Evolutionary conservation across 2,888 invertebrate genomes (phyloP), one percentile per base, ranked within the genome.

Genomic region (Sphaeridia pumilis): DNA sequence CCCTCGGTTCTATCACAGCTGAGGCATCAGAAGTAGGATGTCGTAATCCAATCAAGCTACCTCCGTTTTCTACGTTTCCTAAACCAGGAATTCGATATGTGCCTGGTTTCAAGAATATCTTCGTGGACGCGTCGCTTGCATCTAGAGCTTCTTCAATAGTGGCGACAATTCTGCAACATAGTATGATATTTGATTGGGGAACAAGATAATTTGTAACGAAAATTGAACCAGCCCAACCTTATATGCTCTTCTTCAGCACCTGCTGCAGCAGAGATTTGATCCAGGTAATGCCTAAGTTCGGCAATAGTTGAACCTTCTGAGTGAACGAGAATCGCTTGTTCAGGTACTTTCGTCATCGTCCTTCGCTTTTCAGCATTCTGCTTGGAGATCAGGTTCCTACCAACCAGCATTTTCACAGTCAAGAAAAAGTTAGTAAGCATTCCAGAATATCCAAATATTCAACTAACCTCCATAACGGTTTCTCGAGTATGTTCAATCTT

Each of bases 391-490:
- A n/a, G n/a, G n/a, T n/a, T n/a, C n/a, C n/a, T n/a, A n/a, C n/a
- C n/a, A n/a, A n/a, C n/a, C n/a, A n/a, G n/a, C n/a, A n/a, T n/a
- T n/a, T n/a, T n/a, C n/a, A n/a, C n/a, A n/a, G n/a, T n/a, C n/a
- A n/a, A n/a, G n/a, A n/a, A n/a, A n/a, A n/a, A n/a, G n/a, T n/a
- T n/a, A n/a, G n/a, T n/a, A n/a, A n/a, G n/a, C 31, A 14, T 14
- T 31, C 14, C 7, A 31, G 31, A 31, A 31, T 14, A 31, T 31
- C 38, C 20, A 17, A 38, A 20, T 5, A 38, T 38, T 38, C 38
- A 17, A 38, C 17, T 38, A 31, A 49, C 49, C 49, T n/a, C 49
- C 44, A 50, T 35, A 50, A 42, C 5, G 50, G 50, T 26, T 45
- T 50, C 34, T 50, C 45, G 4, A 50, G 50, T 17, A 44, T 35